Conservation (phyloP, 2,888 invertebrate species). For the Imbricaverruca yamaguchii region DNA sequence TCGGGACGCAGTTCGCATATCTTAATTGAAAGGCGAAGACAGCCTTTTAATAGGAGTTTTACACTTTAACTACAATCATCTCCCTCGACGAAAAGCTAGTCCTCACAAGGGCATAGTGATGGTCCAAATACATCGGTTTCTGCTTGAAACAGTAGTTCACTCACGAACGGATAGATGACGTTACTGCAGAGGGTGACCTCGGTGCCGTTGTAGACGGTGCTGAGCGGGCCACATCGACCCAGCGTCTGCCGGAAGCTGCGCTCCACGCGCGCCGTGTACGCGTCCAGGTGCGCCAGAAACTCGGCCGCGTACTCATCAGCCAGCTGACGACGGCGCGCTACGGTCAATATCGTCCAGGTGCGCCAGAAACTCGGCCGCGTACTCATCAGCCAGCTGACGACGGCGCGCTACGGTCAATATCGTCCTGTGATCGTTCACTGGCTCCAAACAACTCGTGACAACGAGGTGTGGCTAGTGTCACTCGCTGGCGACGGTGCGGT, state of each 20-base stretch:
- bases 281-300: slow-evolving; percentile 56
- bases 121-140: too few relatives aligned
- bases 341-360: slow-evolving; percentile 47
- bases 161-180: slow-evolving; percentile 75
- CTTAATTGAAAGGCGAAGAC: too few relatives aligned
- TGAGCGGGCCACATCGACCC: slow-evolving; percentile 73
- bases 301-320: slow-evolving; percentile 58
- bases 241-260: slow-evolving; percentile 52
- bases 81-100: too few relatives aligned
- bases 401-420: too few relatives aligned
- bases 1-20: too few relatives aligned
- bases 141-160: slow-evolving; percentile 38
- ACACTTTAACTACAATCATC: too few relatives aligned
- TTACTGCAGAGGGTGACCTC: slow-evolving; percentile 68
- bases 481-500: slow-evolving; percentile 42
- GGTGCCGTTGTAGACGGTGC: slow-evolving; percentile 67
- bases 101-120: too few relatives aligned
- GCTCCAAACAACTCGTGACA: too few relatives aligned
- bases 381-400: slow-evolving; percentile 55
- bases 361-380: slow-evolving; percentile 56
- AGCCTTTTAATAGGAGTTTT: too few relatives aligned
- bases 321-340: slow-evolving; percentile 46
- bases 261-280: slow-evolving; percentile 58
- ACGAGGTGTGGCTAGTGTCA: too few relatives aligned
- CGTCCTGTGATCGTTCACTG: too few relatives aligned